Conservation (phyloP, 2,888 invertebrate genomes). For the Ormyrus thymus region DNA sequence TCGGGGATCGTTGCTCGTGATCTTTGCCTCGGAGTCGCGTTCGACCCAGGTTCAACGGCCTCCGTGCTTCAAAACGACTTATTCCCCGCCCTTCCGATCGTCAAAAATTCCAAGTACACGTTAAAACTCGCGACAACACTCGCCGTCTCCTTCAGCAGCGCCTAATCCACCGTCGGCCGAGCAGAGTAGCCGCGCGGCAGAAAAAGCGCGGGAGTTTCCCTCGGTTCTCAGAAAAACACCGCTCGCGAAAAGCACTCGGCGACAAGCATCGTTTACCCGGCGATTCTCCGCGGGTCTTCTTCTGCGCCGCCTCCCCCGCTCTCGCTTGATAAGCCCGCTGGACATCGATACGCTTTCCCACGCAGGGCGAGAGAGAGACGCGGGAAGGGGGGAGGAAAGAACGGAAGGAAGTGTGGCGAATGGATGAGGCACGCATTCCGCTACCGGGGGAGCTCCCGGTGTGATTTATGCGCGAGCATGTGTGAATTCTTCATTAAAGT, state of each 20-base stretch:
- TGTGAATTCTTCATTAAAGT: conserved; percentile 22
- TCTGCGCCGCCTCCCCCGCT: neutral
- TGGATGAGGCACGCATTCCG: conserved; percentile 44
- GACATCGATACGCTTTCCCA: conserved; percentile 32
- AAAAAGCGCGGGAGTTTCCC: no score
- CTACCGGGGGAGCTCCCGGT: conserved; percentile 1
- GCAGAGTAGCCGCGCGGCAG: no score
- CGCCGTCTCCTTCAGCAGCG: no score
- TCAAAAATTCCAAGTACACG: no score
- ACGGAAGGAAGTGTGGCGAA: conserved; percentile 20
- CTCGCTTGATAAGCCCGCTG: conserved; percentile 5
- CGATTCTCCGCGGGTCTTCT: conserved; percentile 13
- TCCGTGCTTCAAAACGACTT: no score
- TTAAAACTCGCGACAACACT: no score
- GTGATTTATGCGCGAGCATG: conserved; percentile 32
- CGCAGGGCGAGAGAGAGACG: neutral
- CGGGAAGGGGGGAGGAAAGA: neutral
- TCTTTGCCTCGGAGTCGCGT: no score
- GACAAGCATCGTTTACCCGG: conserved; percentile 34
- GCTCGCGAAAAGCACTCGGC: neutral
- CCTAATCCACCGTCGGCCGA: no score
- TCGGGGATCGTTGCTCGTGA: no score
- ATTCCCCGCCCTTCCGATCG: no score
- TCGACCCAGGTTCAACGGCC: no score
- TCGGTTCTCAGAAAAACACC: no score